Conservation (phyloP, 2,888 invertebrate species). For the Eretmocerus hayati region DNA sequence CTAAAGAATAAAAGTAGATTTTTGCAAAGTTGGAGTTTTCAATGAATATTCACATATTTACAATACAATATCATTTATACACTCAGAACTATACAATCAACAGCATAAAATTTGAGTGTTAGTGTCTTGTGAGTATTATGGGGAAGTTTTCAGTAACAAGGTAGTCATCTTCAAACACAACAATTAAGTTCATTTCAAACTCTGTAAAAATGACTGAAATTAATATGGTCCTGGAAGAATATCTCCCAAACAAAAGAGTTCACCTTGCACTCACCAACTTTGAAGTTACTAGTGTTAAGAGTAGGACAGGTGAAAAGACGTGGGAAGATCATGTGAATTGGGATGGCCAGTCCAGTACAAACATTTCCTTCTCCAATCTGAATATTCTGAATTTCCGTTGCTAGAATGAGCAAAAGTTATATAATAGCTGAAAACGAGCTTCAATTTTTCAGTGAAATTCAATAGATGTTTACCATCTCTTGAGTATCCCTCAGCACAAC, state of each 20-base stretch:
- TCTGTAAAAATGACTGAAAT: constrained; percentile 57
- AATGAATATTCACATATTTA: constrained; percentile 17
- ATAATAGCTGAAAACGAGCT: neutral
- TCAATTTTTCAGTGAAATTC: neutral
- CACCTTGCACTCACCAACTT: constrained; percentile 66
- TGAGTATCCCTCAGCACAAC: constrained; percentile 85
- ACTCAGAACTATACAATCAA: constrained; percentile 16
- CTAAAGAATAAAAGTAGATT: constrained; percentile 16
- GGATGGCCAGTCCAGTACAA: constrained; percentile 70
- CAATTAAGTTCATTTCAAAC: constrained; percentile 88
- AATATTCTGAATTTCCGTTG: constrained; percentile 96
- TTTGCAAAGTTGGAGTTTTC: constrained; percentile 18
- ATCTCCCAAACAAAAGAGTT: neutral
- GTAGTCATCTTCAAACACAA: constrained; percentile 89
- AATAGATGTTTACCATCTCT: constrained; percentile 73
- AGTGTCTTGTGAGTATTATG: constrained; percentile 55
- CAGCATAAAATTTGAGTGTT: constrained; percentile 23
- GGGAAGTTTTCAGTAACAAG: constrained; percentile 93
- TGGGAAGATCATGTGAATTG: constrained; percentile 93
- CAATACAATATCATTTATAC: constrained; percentile 16
- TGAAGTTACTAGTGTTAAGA: constrained; percentile 82
- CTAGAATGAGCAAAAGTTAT: constrained; percentile 48
- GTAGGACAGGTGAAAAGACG: constrained; percentile 93
- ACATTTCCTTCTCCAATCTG: constrained; percentile 94
- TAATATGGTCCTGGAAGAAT: constrained; percentile 25